A percentile compares a stretch with the other conserved stretches of the same genome.
These are phyloP conservation scores for Centrocercus urophasianus DNA, from an alignment of 2,113 vertebrate species.

Conservation along the genomic window DNA sequence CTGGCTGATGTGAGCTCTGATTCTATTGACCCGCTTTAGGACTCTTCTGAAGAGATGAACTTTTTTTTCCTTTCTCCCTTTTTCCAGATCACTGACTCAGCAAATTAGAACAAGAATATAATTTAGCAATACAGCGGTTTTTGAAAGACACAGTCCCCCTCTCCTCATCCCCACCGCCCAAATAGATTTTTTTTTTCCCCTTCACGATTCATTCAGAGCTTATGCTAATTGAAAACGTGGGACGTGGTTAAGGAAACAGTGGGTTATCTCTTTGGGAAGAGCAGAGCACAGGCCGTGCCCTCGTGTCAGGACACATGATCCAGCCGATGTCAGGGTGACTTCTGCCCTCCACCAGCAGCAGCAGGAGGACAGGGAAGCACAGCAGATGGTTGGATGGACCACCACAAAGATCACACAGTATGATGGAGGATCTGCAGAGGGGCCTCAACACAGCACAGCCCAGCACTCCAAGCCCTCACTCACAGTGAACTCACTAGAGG, in stretches of 20 bases:
- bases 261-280: not conserved
- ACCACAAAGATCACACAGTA: not conserved
- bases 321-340: not conserved
- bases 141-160: constrained; percentile 64
- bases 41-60: constrained; percentile 67
- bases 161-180: constrained; percentile 49
- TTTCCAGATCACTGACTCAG: constrained; percentile 77
- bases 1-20: not conserved
- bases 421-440: accelerated
- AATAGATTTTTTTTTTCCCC: constrained; percentile 32
- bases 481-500: accelerated
- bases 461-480: not conserved
- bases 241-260: not conserved
- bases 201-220: constrained; percentile 58
- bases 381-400: not conserved
- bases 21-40: constrained; percentile 67
- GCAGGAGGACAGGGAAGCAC: not conserved
- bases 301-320: accelerated
- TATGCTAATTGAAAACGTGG: constrained; percentile 63
- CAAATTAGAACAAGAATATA: constrained; percentile 78
- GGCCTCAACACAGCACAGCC: not conserved
- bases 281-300: not conserved
- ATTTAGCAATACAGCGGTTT: constrained; percentile 75
- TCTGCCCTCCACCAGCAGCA: not conserved
- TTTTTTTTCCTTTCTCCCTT: constrained; percentile 66